Evolutionary conservation across 2,888 invertebrate genomes (phyloP), one percentile per base, ranked within the genome.

Genomic region (Pristionchus mayeri): DNA sequence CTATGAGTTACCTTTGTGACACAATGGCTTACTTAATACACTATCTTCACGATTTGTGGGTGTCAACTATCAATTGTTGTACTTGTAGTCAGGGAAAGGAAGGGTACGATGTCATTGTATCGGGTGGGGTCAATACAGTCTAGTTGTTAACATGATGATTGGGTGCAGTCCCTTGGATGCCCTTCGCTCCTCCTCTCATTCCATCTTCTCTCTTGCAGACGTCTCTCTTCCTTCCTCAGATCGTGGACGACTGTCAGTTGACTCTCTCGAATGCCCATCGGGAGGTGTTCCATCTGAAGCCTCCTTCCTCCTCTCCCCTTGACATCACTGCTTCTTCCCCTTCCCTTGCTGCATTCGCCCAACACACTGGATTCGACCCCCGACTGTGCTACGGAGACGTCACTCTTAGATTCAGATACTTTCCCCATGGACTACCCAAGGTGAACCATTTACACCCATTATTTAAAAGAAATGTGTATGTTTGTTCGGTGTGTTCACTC

Each of bases 341-440:
- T 24, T 57, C 83, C 21, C 85, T 86, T 75, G 76, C 85, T n/a
- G 91, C 92, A 79, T 88, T 91, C 78, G 86, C 90, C 9, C 91
- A 93, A 30, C 94, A 97, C 93, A 95, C 96, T 0, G 98, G 98
- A 1, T 98, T 97, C 93, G 97, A 97, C 93, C 96, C 96, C 3
- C 95, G 96, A 83, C 95, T 97, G 52, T 97, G 97, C 93, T 97
- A 96, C 93, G 98, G 98, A 6, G 97, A 98, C 92, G 95, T 97
- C 79, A 94, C 96, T 0, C 94, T 98, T 18, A 96, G 96, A 85
- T 97, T 97, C 84, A 87, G 89, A 13, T 91, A 87, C 79, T 89
- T 89, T 85, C 88, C 89, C 2, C 80, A 89, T 34, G 90, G 90
- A 30, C 85, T 90, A 16, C 90, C 89, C 34, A 71, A 87, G 37